Evolutionary conservation across 1,140 invertebrate species (phyloP).

Genomic region (Drosophila saltans): DNA sequence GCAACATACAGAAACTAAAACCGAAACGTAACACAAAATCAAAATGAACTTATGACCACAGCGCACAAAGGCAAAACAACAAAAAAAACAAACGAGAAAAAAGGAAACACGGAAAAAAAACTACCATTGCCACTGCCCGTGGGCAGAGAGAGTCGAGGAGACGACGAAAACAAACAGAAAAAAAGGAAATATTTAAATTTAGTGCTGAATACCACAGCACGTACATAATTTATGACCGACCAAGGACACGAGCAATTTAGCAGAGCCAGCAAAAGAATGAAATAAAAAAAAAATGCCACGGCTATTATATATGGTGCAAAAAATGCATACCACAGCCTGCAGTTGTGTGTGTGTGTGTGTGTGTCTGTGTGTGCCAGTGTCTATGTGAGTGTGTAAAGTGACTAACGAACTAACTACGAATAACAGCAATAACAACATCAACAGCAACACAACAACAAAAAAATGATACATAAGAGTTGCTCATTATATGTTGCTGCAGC

Average conservation of each 20-base stretch:
- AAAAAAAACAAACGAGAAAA: constrained; percentile 15
- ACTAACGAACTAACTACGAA: constrained; percentile 65
- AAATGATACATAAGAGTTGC: constrained; percentile 32
- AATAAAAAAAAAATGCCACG: constrained; percentile 44
- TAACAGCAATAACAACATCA: constrained; percentile 14
- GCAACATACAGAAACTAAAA: constrained; percentile 68
- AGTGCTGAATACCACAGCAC: constrained; percentile 81
- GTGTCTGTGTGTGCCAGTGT: neutral
- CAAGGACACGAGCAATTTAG: constrained; percentile 82
- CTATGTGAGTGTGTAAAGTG: constrained; percentile 35
- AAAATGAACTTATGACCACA: constrained; percentile 81
- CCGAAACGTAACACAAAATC: constrained; percentile 80
- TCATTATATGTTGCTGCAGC: constrained; percentile 40
- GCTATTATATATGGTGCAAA: constrained; percentile 41
- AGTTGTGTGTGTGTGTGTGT: constrained; percentile 23
- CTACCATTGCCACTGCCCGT: constrained; percentile 36
- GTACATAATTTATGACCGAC: constrained; percentile 81
- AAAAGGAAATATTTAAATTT: constrained; percentile 75
- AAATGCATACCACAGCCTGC: constrained; percentile 36
- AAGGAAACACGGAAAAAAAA: constrained; percentile 29
- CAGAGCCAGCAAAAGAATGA: constrained; percentile 63
- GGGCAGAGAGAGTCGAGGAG: constrained; percentile 8
- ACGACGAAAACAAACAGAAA: constrained; percentile 34
- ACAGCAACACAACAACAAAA: constrained; percentile 27
- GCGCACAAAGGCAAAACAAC: constrained; percentile 35